Percentiles rank a stretch among this genome's conserved stretches.
These are phyloP conservation scores for Chrysopa pallens DNA, from an alignment of 1,140 invertebrate genomes.

Conservation along the genomic window DNA sequence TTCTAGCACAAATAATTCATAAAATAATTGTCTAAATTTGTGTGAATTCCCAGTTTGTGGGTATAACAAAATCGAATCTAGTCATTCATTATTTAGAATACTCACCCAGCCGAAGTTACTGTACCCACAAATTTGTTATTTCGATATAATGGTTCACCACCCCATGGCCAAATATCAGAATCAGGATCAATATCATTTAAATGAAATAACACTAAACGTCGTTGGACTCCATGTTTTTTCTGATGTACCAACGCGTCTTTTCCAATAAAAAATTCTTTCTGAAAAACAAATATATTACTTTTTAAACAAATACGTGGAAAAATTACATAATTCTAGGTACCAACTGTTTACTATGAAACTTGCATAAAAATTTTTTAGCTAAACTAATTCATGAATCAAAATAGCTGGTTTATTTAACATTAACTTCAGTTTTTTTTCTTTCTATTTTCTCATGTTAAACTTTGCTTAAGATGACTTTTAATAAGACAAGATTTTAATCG, in stretches of 20 bases:
- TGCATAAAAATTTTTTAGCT: neutral
- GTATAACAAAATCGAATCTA: too few relatives aligned
- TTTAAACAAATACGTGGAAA: neutral
- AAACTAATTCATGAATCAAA: too few relatives aligned
- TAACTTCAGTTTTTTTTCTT: too few relatives aligned
- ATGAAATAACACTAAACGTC: conserved; percentile 50
- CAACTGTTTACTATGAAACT: too few relatives aligned
- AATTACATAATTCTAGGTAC: neutral
- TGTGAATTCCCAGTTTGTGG: too few relatives aligned
- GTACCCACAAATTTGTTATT: conserved; percentile 51
- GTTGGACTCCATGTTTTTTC: conserved; percentile 45
- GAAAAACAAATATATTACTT: conserved; percentile 5
- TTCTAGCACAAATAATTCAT: too few relatives aligned
- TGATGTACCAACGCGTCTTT: conserved; percentile 50
- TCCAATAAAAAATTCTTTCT: conserved; percentile 55
- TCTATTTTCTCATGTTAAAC: too few relatives aligned
- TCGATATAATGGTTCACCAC: conserved; percentile 59
- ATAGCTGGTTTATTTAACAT: too few relatives aligned
- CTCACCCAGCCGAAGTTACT: conserved; percentile 56
- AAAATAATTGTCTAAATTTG: too few relatives aligned
- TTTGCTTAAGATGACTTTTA: too few relatives aligned
- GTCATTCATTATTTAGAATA: conserved; percentile 2
- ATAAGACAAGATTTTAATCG: too few relatives aligned
- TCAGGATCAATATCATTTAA: conserved; percentile 55
- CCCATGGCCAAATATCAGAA: conserved; percentile 62